Percentiles rank a stretch among this genome's conserved stretches.
These are phyloP conservation scores for Cariama cristata DNA, from an alignment of 2,113 vertebrate genomes.

Conservation along the genomic window DNA sequence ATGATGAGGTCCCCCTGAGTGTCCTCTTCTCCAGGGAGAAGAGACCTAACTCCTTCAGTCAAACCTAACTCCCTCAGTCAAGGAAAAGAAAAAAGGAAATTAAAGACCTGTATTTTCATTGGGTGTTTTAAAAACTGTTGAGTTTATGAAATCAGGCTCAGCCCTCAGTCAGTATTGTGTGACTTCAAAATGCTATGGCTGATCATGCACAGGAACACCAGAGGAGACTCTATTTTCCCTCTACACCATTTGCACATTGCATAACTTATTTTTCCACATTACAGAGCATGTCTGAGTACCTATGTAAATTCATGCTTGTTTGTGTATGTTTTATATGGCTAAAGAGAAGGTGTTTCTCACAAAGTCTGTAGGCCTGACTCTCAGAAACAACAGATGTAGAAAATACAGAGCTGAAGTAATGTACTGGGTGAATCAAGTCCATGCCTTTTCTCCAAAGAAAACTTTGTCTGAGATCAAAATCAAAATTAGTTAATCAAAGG, in stretches of 20 bases:
- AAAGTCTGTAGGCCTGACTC: not conserved
- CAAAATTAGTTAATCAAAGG: not conserved
- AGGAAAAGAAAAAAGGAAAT: not conserved
- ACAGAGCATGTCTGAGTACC: not conserved
- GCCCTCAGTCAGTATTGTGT: not conserved
- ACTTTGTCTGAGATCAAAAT: constrained; percentile 19
- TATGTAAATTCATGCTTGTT: not conserved
- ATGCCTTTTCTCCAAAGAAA: not conserved
- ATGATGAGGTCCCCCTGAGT: not conserved
- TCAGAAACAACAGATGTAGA: not conserved
- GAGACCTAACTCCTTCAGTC: not conserved
- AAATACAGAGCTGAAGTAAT: not conserved
- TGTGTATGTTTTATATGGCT: not conserved
- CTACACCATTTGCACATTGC: not conserved
- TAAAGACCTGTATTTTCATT: not conserved
- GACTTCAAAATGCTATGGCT: not conserved
- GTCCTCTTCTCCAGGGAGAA: not conserved
- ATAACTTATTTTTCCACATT: not conserved
- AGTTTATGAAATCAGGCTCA: not conserved
- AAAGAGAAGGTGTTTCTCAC: not conserved
- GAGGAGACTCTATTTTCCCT: not conserved
- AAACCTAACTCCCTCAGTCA: not conserved
- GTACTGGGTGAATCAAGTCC: not conserved
- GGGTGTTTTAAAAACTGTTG: not conserved
- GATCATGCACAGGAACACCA: not conserved